A percentile compares a stretch with the other conserved stretches of the same genome.
Evolutionary conservation across 30 jellyfish, hydroid and myxozoan species (phyloP).

Genomic region (Pseudorhiza aurosa): DNA sequence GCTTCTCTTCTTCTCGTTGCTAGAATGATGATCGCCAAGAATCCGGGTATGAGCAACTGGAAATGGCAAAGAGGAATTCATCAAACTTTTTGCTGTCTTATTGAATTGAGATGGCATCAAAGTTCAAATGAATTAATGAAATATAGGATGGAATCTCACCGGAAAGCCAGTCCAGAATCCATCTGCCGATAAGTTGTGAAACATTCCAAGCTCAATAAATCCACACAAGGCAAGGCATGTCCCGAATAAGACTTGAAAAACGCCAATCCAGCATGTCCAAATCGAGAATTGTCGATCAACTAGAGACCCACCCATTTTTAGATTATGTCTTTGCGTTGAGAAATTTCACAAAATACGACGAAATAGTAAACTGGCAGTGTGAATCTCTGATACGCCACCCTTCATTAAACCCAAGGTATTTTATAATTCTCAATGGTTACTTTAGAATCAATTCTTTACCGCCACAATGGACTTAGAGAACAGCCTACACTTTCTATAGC

Average conservation of each 20-base stretch:
- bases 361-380: neutral
- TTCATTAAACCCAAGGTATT: slow-evolving; percentile 4
- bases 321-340: neutral
- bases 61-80: no score
- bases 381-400: neutral
- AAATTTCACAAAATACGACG: neutral
- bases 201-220: slow-evolving; percentile 77
- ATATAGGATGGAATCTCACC: slow-evolving; percentile 5
- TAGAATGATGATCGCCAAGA: slow-evolving; percentile 63
- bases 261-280: slow-evolving; percentile 66
- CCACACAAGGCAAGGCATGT: slow-evolving; percentile 84
- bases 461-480: neutral
- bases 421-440: neutral
- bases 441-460: neutral
- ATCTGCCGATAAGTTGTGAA: slow-evolving; percentile 62
- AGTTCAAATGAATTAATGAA: neutral
- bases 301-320: slow-evolving; percentile 42
- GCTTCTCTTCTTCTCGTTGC: slow-evolving; percentile 79
- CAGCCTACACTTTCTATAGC: neutral
- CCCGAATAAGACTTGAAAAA: slow-evolving; percentile 70
- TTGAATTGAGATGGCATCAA: no score
- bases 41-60: slow-evolving; percentile 80
- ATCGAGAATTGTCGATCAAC: slow-evolving; percentile 38
- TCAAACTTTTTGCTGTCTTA: no score
- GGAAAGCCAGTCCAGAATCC: slow-evolving; percentile 92